Conservation (phyloP, 2,113 vertebrate genomes). For the Rutilus rutilus region DNA sequence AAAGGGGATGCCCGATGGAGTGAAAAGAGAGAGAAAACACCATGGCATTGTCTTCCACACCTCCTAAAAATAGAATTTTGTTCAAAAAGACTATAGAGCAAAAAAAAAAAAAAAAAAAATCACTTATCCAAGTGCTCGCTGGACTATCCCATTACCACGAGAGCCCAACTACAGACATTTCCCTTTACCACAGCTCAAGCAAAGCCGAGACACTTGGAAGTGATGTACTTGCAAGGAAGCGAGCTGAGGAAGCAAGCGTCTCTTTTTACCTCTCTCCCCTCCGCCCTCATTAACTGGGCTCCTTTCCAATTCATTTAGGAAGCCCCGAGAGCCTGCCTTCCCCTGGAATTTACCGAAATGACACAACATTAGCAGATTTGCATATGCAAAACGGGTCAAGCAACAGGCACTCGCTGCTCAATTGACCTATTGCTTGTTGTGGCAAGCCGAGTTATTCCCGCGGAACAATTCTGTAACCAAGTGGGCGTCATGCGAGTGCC, state of each 20-base stretch:
- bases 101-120: slow-evolving; percentile 49
- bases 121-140: slow-evolving; percentile 61
- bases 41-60: slow-evolving; percentile 68
- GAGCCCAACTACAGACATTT: slow-evolving; percentile 62
- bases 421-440: slow-evolving; percentile 90
- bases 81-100: slow-evolving; percentile 32
- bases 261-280: slow-evolving; percentile 58
- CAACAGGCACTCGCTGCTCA: slow-evolving; percentile 88
- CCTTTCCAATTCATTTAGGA: slow-evolving; percentile 83
- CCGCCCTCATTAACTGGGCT: slow-evolving; percentile 81
- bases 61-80: slow-evolving; percentile 77
- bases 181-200: slow-evolving; percentile 46
- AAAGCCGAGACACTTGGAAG: slow-evolving; percentile 56
- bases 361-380: slow-evolving; percentile 89
- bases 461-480: slow-evolving; percentile 87
- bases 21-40: slow-evolving; percentile 31
- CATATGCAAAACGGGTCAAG: slow-evolving; percentile 84
- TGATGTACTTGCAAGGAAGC: slow-evolving; percentile 61
- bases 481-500: slow-evolving; percentile 90
- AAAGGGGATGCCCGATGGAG: not conserved
- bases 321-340: slow-evolving; percentile 82
- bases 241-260: slow-evolving; percentile 69
- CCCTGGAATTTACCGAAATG: slow-evolving; percentile 83
- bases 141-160: slow-evolving; percentile 69
- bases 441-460: slow-evolving; percentile 86